Conservation (phyloP, 2,888 invertebrate species). For the Clostera curtula region DNA sequence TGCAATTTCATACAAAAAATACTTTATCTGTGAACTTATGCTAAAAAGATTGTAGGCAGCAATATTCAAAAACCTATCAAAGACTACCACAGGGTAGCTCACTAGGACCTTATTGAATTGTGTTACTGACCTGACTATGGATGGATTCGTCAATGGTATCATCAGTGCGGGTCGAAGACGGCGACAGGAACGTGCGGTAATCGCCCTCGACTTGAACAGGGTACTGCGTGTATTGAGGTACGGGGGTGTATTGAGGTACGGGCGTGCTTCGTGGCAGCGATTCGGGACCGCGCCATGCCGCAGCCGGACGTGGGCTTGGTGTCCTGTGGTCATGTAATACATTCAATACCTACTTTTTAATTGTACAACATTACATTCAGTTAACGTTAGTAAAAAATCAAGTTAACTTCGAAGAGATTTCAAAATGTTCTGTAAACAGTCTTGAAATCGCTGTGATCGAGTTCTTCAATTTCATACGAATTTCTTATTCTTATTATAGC, state of each 20-base stretch:
- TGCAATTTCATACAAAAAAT: no score
- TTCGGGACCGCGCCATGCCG: slow-evolving; percentile 67
- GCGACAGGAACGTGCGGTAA: slow-evolving; percentile 53
- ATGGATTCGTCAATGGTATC: slow-evolving; percentile 69
- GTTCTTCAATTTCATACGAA: neutral
- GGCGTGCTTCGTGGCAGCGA: slow-evolving; percentile 69
- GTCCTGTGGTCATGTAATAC: slow-evolving; percentile 34
- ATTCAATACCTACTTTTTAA: no score
- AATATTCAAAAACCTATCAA: neutral
- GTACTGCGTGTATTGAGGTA: slow-evolving; percentile 40
- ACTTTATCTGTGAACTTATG: no score
- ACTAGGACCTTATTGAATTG: neutral
- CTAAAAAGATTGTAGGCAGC: no score
- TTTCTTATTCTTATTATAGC: slow-evolving; percentile 14
- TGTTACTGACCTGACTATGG: slow-evolving; percentile 68
- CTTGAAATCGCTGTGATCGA: no score
- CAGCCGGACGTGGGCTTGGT: slow-evolving; percentile 68
- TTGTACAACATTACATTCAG: no score
- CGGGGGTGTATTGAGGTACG: slow-evolving; percentile 45
- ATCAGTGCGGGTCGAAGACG: slow-evolving; percentile 54
- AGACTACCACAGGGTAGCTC: neutral
- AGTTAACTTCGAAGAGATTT: no score
- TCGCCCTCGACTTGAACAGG: slow-evolving; percentile 60
- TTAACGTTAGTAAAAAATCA: no score
- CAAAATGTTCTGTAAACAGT: no score